Evolutionary conservation across 2,888 invertebrate species (phyloP), one percentile per base, ranked within the genome.

Genomic region (Noctua comes): DNA sequence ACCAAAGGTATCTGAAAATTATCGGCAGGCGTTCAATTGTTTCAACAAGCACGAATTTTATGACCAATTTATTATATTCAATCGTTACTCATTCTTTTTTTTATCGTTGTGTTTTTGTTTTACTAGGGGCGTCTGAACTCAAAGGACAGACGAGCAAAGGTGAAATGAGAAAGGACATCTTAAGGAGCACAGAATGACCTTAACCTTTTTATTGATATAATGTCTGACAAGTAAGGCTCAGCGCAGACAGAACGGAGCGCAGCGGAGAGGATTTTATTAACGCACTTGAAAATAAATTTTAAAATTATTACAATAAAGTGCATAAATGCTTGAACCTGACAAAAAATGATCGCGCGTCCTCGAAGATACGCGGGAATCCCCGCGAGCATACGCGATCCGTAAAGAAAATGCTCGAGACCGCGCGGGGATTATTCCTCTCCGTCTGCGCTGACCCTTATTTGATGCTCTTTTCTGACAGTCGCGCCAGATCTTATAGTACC

Each of bases 161-260:
- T 85, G 69, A 85, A 85, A 80, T 69, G 69, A 51, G 73, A 73
- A 81, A 81, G 86, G 82, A 62, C 66, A 54, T 81, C 69, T 85
- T 66, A 62, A 66, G 65, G 74, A 85, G 85, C 48, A 46, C 36
- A 46, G 40, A 24, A 27, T 81, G 82, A 82, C 82, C 76, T 81
- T 68, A 62, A 85, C 69, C 62, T 85, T 68, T 62, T 36, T 40
- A 27, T 21, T 51, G 8, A 16, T 68, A 46, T 54, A n/a, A 54
- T 36, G 51, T 27, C 66, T 31, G 31, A 64, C 31, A 43, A 71
- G 68, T 46, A n/a, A n/a, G n/a, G n/a, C n/a, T n/a, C n/a, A n/a
- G n/a, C n/a, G n/a, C n/a, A n/a, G n/a, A n/a, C n/a, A n/a, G n/a
- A n/a, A n/a, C n/a, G n/a, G n/a, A n/a, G n/a, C n/a, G n/a, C n/a